Evolutionary conservation across 2,797 vertebrate genomes (phyloP), one percentile per base, ranked within the genome.

Genomic region (Sebastolobus alascanus): DNA sequence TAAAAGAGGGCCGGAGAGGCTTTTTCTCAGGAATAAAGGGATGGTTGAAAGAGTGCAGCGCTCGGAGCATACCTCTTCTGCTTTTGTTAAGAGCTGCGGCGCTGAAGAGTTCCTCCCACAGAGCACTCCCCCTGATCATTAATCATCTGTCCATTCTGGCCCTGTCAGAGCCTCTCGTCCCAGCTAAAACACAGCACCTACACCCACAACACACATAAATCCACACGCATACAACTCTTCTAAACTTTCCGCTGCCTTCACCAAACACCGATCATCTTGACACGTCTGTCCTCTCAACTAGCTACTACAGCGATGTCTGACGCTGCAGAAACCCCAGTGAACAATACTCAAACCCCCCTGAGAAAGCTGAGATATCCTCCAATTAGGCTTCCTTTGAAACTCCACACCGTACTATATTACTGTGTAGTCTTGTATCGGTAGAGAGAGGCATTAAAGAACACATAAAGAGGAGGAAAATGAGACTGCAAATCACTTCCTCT

Each of bases 61-160:
- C 72, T 66, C 18, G 50, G 52, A 88, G 90, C 87, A 76, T 82
- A 88, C 80, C 86, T 90, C 77, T 54, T 81, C 84, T 83, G 80
- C 83, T 90, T 94, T 93, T 93, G 90, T 94, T 86, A 85, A 83
- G 84, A 84, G 75, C 79, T 40, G 79, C 31, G 11, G 73, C 58
- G 82, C 85, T 85, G 84, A 90, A 79, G 86, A 81, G 90, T 82
- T 89, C 84, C 85, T 77, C 89, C 91, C 83, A 80, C 82, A 61
- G 80, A 92, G 83, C 86, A 87, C 94, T 93, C 93, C 93, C 90
- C 86, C 83, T 63, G 87, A 84, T 92, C 93, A 92, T 95, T 94
- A 94, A 95, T 95, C 94, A 95, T 94, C 80, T 75, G 79, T 94
- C 93, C 89, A 88, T 92, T 92, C 89, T 81, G 84, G 81, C 87